phyloP scores from a whole-genome alignment of 1,140 invertebrate species.

The Phymorhynchus buccinoides region DNA sequence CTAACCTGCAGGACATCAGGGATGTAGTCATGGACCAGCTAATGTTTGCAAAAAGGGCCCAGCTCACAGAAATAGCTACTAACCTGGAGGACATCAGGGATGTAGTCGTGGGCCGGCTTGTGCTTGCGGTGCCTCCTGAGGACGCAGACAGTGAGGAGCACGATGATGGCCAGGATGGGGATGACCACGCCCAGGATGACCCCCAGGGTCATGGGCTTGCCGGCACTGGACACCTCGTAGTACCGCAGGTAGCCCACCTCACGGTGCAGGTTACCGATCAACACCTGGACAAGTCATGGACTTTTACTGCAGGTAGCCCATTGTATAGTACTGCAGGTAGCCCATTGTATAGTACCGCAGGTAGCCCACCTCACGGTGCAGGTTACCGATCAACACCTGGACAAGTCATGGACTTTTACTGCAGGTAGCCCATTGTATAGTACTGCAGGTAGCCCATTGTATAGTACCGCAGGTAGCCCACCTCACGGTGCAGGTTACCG shows the following conservation, averaged over 20 bases:
- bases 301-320: no score
- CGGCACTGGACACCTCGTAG: constrained; percentile 48
- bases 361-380: constrained; percentile 58
- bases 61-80: no score
- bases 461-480: constrained; percentile 67
- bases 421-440: no score
- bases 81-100: constrained; percentile 68
- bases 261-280: constrained; percentile 59
- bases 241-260: constrained; percentile 65
- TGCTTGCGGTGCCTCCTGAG: constrained; percentile 66
- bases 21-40: no score
- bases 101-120: constrained; percentile 61
- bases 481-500: constrained; percentile 56
- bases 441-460: no score
- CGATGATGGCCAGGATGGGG: constrained; percentile 67
- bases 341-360: constrained; percentile 66
- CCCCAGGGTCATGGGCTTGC: constrained; percentile 65
- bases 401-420: no score
- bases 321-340: no score
- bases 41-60: no score
- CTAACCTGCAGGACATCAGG: constrained; percentile 68
- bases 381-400: constrained; percentile 65
- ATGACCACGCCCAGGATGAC: constrained; percentile 67
- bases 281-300: no score
- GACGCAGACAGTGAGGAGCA: constrained; percentile 65